Evolutionary conservation across 2,113 vertebrate genomes (phyloP), one percentile per base, ranked within the genome.

Genomic region (Apodemus speciosus): DNA sequence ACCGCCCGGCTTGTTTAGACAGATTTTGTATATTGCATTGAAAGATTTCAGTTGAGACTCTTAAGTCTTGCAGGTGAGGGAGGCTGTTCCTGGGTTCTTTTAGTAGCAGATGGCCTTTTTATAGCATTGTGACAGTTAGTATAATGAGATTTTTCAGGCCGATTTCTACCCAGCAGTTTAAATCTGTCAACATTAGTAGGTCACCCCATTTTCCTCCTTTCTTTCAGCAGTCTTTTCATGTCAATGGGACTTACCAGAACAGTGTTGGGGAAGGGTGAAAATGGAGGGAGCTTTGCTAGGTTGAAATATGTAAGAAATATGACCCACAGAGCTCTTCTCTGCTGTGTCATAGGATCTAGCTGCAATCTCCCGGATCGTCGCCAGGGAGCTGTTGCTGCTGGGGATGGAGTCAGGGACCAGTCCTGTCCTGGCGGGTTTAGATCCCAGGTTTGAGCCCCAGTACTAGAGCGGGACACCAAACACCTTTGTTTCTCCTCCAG

Each of bases 201-300:
- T 68, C 49, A 68, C 73, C 35, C 69, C 43, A n/a, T 79, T 79
- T 93, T 89, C 80, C 11, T 89, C n/a, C 58, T 88, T 94, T 88
- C 85, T 77, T 89, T 53, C n/a, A 66, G 62, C 64, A 81, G 30
- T 38, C 58, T 89, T 93, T 95, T 89, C 40, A 49, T 62, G n/a
- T 88, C 76, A 92, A 38, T 66, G 68, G 71, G 64, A 3, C 84
- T 94, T 91, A 3, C 25, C 69, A 87, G 58, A 40, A 84, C 73
- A 77, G 58, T 84, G 71, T 43, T 71, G 69, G 84, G 80, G 64
- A 93, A 79, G 32, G 58, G 8, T 84, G 60, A 40, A 89, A 85
- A 27, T 49, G 43, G 27, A 93, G 73, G 62, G 51, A 2, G 35
- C 80, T 91, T 92, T 92, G 25, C 75, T 25, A 81, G 43, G 89